Base-by-base conservation (phyloP, 2,797 vertebrate genomes). In the Neosilurus mollespiculum region DNA sequence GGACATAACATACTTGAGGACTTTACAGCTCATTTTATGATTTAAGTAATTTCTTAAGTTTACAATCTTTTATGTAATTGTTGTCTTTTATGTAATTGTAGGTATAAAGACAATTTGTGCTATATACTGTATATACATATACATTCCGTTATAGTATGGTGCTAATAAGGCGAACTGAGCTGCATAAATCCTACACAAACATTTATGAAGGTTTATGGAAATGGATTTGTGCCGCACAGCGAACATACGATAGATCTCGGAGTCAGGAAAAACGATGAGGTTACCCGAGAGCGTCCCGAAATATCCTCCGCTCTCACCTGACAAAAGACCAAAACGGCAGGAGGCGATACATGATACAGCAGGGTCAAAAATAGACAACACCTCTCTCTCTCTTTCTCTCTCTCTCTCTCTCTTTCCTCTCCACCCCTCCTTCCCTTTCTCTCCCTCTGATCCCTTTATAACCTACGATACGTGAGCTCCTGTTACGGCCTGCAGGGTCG, bases 361-460 rank as follows among this genome's bases (percentile, higher is more conserved):
- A 81, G 62, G 81, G 90, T 91, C 93, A 95, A 94, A 96, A 96
- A 94, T 89, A 94, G 93, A 83, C 56, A n/a, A 18, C 69, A 34
- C 49, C 80, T 65, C 58, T 66, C 78, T 77, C 65, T 51, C 69
- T 3, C 51, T 62, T 67, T 37, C 37, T 16, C 54, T n/a, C 22
- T 1, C 69, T 53, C 26, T 30, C n/a, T 58, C 30, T 54, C 70
- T 66, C 30, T 58, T 20, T 91, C 88, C 93, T 4, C 20, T 18
- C 43, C 8, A 22, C 18, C n/a, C 20, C 22, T 15, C 24, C n/a
- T 72, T n/a, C 11, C 7, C n/a, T 73, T 15, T 15, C n/a, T 22
- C 30, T 18, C 30, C 37, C 16, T 67, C 30, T 18, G 16, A 9
- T 18, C 4, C 7, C 85, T 90, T 89, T 87, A 81, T 89, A 90